These are phyloP conservation scores for Phengaris alcon DNA, from an alignment of 2,888 invertebrate genomes.

Conservation along the genomic window DNA sequence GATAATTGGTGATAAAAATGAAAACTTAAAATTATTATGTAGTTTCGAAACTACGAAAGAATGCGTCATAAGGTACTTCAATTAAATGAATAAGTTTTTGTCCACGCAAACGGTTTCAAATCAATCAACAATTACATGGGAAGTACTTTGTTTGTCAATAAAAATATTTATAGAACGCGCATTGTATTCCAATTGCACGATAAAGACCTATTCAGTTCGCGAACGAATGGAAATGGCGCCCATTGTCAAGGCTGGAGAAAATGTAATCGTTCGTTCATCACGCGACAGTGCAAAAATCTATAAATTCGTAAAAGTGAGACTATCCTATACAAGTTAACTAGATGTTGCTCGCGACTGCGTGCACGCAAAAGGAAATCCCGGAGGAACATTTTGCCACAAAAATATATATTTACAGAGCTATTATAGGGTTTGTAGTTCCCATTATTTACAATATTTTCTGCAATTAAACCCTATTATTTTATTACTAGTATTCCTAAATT, in stretches of 20 bases:
- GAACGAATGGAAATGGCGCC: not conserved
- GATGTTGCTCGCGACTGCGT: too few species aligned
- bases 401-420: too few species aligned
- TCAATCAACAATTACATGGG: conserved; percentile 19
- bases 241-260: conserved; percentile 14
- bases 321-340: too few species aligned
- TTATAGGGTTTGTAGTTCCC: too few species aligned
- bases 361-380: too few species aligned
- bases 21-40: not conserved
- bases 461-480: too few species aligned
- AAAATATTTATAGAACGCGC: conserved; percentile 23
- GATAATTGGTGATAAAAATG: not conserved
- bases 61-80: not conserved
- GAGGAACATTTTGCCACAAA: too few species aligned
- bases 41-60: too few species aligned
- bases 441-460: too few species aligned
- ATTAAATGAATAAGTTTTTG: not conserved
- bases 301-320: too few species aligned
- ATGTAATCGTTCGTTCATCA: conserved; percentile 9
- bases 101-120: not conserved
- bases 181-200: conserved; percentile 9
- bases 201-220: conserved; percentile 11
- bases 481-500: too few species aligned
- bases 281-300: not conserved
- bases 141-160: conserved; percentile 25